phyloP scores from a whole-genome alignment of 2,888 invertebrate genomes.

The Buathra laborator region DNA sequence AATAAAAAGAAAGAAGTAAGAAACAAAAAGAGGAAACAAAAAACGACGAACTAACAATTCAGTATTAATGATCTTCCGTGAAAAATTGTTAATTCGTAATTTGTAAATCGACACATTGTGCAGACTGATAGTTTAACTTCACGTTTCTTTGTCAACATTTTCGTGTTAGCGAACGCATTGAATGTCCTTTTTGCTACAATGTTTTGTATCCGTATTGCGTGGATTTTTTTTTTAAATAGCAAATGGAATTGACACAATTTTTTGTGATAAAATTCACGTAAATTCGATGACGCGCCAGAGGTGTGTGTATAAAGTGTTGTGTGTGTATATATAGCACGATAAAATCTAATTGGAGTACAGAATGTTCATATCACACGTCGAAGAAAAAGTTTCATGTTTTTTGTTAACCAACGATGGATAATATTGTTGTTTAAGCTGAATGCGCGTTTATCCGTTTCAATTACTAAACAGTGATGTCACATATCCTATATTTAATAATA shows the following conservation, averaged over 20 bases:
- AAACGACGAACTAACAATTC: constrained; percentile 37
- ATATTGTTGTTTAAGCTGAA: constrained; percentile 5
- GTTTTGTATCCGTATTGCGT: not conserved
- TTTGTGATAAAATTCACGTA: not conserved
- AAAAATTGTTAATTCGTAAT: constrained; percentile 45
- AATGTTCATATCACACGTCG: constrained; percentile 47
- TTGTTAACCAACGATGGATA: constrained; percentile 17
- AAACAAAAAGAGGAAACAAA: not conserved
- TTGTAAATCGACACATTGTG: constrained; percentile 35
- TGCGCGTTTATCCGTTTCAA: constrained; percentile 45
- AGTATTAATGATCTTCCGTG: constrained; percentile 67
- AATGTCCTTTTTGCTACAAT: constrained; percentile 14
- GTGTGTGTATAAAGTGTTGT: not conserved
- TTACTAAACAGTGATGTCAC: constrained; percentile 7
- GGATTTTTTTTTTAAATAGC: constrained; percentile 5
- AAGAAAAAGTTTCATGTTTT: not conserved
- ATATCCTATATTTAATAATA: constrained; percentile 24
- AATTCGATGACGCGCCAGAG: constrained; percentile 3
- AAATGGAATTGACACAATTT: constrained; percentile 27
- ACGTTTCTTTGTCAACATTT: constrained; percentile 11
- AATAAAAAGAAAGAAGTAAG: not conserved
- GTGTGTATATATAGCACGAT: constrained; percentile 2
- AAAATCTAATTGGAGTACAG: not conserved
- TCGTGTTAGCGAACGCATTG: constrained; percentile 30
- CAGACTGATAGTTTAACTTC: constrained; percentile 44